A percentile compares a stretch with the other conserved stretches of the same genome.
phyloP scores from a whole-genome alignment of 2,888 invertebrate species.

The Cantharis rufa region DNA sequence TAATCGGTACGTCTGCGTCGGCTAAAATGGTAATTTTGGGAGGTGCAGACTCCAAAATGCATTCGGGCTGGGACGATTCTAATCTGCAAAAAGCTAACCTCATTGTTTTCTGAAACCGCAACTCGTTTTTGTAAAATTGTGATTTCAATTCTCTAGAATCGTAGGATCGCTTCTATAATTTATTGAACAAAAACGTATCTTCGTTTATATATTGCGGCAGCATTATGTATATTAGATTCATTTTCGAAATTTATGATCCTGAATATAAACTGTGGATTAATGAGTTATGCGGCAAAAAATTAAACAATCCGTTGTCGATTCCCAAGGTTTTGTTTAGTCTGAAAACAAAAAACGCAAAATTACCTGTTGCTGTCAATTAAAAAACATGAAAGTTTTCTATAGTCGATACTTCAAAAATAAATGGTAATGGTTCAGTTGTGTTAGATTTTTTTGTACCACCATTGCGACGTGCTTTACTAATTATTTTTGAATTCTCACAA shows the following conservation, averaged over 20 bases:
- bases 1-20: not conserved
- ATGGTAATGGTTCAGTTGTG: conserved; percentile 13
- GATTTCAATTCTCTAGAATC: conserved; percentile 20
- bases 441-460: conserved; percentile 10
- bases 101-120: conserved; percentile 28
- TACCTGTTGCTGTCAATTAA: conserved; percentile 11
- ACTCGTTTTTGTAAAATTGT: conserved; percentile 25
- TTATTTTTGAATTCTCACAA: conserved; percentile 23
- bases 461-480: conserved; percentile 22
- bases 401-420: conserved; percentile 13
- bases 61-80: conserved; percentile 5
- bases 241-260: conserved; percentile 31
- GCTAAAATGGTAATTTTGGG: not conserved
- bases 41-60: not conserved
- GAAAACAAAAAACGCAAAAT: conserved; percentile 10
- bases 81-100: conserved; percentile 25
- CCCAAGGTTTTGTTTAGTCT: not conserved
- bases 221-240: conserved; percentile 35
- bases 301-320: conserved; percentile 3
- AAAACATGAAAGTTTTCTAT: conserved; percentile 15
- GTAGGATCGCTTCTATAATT: conserved; percentile 16
- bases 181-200: conserved; percentile 37
- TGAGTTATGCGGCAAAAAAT: conserved; percentile 16
- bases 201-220: conserved; percentile 33
- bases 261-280: conserved; percentile 23